Evolutionary conservation across 1,140 invertebrate genomes (phyloP), one percentile per base, ranked within the genome.

Genomic region (Cyrtorhinus lividipennis): DNA sequence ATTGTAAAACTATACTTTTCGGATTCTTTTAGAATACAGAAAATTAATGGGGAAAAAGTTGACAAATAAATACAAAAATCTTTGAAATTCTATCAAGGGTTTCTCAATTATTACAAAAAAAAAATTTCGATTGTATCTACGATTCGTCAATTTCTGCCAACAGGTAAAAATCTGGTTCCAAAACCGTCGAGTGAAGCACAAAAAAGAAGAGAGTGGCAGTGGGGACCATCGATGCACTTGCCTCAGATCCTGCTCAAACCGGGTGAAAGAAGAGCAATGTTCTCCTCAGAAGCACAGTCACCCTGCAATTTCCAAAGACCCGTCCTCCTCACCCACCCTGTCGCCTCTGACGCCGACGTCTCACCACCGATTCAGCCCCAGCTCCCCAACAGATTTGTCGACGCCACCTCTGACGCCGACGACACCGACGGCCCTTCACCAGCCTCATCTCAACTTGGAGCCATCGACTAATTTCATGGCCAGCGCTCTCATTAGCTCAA

Each of bases 81-180:
- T n/a, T n/a, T n/a, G n/a, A n/a, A n/a, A n/a, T n/a, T n/a, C n/a
- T n/a, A n/a, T n/a, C n/a, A n/a, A n/a, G n/a, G n/a, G n/a, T n/a
- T n/a, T n/a, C n/a, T n/a, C n/a, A n/a, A n/a, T n/a, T n/a, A n/a
- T n/a, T n/a, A n/a, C n/a, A n/a, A n/a, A n/a, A n/a, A n/a, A n/a
- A n/a, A n/a, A n/a, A n/a, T n/a, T n/a, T n/a, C n/a, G n/a, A n/a
- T n/a, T n/a, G n/a, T n/a, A n/a, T n/a, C n/a, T n/a, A n/a, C n/a
- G n/a, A n/a, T n/a, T n/a, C n/a, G n/a, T n/a, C n/a, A n/a, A n/a
- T n/a, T n/a, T n/a, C n/a, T n/a, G n/a, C n/a, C n/a, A n/a, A n/a
- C 18, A 53, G 48, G 96, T 98, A 72, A 98, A 98, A 83, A 98
- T 97, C 73, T 97, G 94, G 94, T 98, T 98, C 79, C 94, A 98